Base-by-base conservation (phyloP, 2,113 vertebrate species). In the Mionectes macconnelli region DNA sequence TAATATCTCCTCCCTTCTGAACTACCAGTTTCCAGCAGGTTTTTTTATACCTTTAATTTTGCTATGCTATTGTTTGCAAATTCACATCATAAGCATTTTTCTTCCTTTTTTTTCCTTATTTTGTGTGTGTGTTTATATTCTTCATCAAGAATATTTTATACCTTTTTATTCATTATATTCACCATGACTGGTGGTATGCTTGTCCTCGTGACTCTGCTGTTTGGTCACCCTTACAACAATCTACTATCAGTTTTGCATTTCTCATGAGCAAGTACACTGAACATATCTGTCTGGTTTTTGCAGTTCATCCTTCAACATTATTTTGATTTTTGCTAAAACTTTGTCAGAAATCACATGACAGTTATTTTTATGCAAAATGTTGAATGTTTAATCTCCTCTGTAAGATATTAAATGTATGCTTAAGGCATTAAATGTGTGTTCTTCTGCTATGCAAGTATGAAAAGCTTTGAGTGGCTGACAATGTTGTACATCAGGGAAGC, bases 11-110 rank as follows among this genome's bases (percentile, higher is more conserved):
- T 94, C 88, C 25, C 12, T 90, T 85, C 74, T 90, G 70, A 87
- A 85, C 53, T 83, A 82, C 31, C 70, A 92, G 3, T 24, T 92
- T 96, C 70, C 62, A 91, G 67, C 70, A 90, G 49, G 33, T 66
- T 85, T 87, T 91, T 89, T 87, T 85, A 93, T 85, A 83, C 69
- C 53, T 37, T 62, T 93, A 85, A 90, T 93, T 93, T 88, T 88
- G 49, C 50, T 69, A 21, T 76, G 45, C 4, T 76, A 40, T 28
- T 93, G 18, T 67, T 90, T 90, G 22, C 4, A 90, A 88, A 90
- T 73, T 88, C 40, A 62, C 33, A 83, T 23, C 57, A 9, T 68
- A 93, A 91, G 67, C 53, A 45, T 78, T 82, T 93, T 87, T 40
- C 18, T 76, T 68, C 9, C 5, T 27, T 49, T 75, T 47, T 1